Conservation (phyloP, 2,797 vertebrate genomes). For the Eutrigla gurnardus region DNA sequence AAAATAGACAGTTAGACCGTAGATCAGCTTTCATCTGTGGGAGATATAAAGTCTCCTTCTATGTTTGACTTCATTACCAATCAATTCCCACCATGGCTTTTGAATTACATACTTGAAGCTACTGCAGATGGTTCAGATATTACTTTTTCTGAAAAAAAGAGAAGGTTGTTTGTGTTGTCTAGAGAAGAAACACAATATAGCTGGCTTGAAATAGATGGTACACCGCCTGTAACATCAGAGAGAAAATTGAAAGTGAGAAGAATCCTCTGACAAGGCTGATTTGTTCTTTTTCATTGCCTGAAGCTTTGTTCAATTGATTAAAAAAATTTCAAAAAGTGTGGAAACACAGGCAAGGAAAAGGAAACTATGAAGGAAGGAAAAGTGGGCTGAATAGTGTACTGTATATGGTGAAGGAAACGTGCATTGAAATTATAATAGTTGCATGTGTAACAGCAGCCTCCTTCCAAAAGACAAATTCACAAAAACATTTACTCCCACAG, state of each 20-base stretch:
- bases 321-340: slow-evolving; percentile 39
- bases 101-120: background rate
- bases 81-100: background rate
- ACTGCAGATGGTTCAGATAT: background rate
- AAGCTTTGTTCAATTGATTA: slow-evolving; percentile 52
- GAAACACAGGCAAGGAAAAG: slow-evolving; percentile 16
- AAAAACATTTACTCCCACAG: slow-evolving; percentile 27
- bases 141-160: slow-evolving; percentile 3
- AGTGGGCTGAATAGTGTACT: slow-evolving; percentile 3
- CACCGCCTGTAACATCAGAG: slow-evolving; percentile 20
- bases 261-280: slow-evolving; percentile 47
- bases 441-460: slow-evolving; percentile 13
- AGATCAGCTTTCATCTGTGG: slow-evolving; percentile 13
- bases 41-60: slow-evolving; percentile 5
- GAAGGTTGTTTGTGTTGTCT: slow-evolving; percentile 12
- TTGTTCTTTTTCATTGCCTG: slow-evolving; percentile 52
- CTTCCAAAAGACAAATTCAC: slow-evolving; percentile 22
- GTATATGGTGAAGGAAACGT: background rate
- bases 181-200: background rate
- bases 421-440: slow-evolving; percentile 15
- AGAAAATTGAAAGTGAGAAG: slow-evolving; percentile 50
- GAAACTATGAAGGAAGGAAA: slow-evolving; percentile 20
- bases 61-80: background rate
- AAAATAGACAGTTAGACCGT: slow-evolving; percentile 3
- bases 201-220: slow-evolving; percentile 34